Evolutionary conservation across 1,140 invertebrate species (phyloP).

Genomic region (Drosophila dunni): DNA sequence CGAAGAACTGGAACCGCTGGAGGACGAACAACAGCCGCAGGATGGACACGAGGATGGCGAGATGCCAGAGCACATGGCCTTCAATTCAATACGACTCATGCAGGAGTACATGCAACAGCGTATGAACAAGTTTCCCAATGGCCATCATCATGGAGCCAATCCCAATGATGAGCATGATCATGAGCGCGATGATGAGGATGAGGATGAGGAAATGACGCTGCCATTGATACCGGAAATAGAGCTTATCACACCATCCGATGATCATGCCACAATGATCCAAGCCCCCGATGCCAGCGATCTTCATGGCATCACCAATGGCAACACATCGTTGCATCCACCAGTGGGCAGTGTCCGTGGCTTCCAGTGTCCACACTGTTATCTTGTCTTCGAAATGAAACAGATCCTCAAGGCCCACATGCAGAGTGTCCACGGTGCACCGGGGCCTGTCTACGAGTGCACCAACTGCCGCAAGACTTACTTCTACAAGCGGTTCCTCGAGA

Average conservation of each 20-base stretch:
- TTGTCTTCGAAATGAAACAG: conserved; percentile 80
- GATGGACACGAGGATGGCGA: conserved; percentile 58
- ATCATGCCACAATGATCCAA: conserved; percentile 29
- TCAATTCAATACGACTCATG: conserved; percentile 78
- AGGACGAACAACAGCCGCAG: conserved; percentile 17
- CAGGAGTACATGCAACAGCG: conserved; percentile 83
- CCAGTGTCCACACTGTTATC: conserved; percentile 78
- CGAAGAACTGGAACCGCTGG: conserved; percentile 6
- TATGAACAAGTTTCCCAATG: conserved; percentile 77
- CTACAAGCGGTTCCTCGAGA: conserved; percentile 82
- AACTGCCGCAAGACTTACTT: conserved; percentile 83
- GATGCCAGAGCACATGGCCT: conserved; percentile 65
- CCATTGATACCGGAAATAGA: conserved; percentile 82
- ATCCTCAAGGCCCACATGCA: conserved; percentile 83
- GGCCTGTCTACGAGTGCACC: conserved; percentile 80
- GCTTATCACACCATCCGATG: conserved; percentile 76
- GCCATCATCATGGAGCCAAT: conserved; percentile 22
- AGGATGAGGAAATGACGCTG: conserved; percentile 74
- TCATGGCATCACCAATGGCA: conserved; percentile 27
- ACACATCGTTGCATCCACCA: conserved; percentile 16
- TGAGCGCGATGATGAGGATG: conserved; percentile 44
- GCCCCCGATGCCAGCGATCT: conserved; percentile 17
- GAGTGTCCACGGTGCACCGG: conserved; percentile 74
- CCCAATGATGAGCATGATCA: conserved; percentile 19
- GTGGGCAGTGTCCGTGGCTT: conserved; percentile 53